Percentiles rank a stretch among this genome's conserved stretches.
These are phyloP conservation scores for Rhynchomys soricoides DNA, from an alignment of 2,113 vertebrate species.

Conservation along the genomic window DNA sequence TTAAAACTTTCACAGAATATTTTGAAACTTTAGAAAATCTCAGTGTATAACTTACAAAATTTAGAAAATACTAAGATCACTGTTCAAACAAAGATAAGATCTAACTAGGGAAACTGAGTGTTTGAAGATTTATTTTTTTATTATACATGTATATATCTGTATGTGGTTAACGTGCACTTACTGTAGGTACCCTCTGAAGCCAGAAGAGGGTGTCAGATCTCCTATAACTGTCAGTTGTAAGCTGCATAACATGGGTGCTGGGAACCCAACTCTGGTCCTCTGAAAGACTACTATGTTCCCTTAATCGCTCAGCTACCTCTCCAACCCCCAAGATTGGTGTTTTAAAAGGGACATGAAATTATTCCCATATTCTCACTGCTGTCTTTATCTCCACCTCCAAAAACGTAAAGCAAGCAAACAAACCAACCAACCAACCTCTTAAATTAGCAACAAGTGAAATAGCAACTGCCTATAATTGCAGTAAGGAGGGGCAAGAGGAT, in stretches of 20 bases:
- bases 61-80: not conserved
- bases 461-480: not conserved
- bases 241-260: not conserved
- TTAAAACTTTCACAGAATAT: not conserved
- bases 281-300: not conserved
- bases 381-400: not conserved
- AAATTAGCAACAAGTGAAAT: not conserved
- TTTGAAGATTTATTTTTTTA: not conserved
- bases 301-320: not conserved
- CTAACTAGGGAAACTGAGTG: not conserved
- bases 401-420: not conserved
- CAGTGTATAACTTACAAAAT: not conserved
- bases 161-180: no score
- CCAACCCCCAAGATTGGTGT: not conserved
- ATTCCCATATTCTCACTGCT: conserved; percentile 44
- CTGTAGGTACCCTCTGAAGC: not conserved
- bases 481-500: not conserved
- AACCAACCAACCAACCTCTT: not conserved
- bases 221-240: not conserved
- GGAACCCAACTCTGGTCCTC: not conserved
- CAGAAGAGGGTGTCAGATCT: not conserved
- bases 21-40: conserved; percentile 24
- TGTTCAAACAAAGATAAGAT: conserved; percentile 30
- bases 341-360: conserved; percentile 50
- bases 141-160: not conserved